Base-by-base conservation (phyloP, 2,888 invertebrate genomes). In the Agonum fuliginosum region DNA sequence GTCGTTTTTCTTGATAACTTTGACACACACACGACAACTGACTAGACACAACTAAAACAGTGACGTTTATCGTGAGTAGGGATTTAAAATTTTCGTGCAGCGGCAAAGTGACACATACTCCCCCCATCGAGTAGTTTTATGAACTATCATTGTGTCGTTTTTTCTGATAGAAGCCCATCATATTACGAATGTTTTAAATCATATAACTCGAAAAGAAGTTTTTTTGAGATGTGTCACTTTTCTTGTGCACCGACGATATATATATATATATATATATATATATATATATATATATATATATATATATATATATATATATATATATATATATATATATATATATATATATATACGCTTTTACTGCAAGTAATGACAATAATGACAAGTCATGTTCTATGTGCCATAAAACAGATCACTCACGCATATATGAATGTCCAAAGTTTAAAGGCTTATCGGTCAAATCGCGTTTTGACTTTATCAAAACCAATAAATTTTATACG, bases 181-280 rank as follows among this genome's bases (percentile, higher is more conserved):
- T n/a, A 37, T 67, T 67, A 41, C 5, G 22, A 20, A 37, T 20
- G 12, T 67, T 30, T 67, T 34, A 34, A 6, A 30, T 20, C 37
- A 41, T 34, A 12, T 34, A 67, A 67, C 67, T 67, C 67, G 17
- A 67, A 67, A 67, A 41, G n/a, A 37, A 14, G 12, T 34, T 37
- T 67, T 67, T 67, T 58, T 58, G 58, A 58, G 58, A 12, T 58
- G 58, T 58, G 58, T 58, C 30, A 58, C 24, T 24, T 30, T 58
- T 58, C 58, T 58, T 58, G 58, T 58, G 58, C 58, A 58, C 58
- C 58, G 12, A 58, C 58, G 58, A 58, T 58, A 30, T 58, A n/a
- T n/a, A n/a, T n/a, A n/a, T n/a, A n/a, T n/a, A n/a, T n/a, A n/a
- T n/a, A n/a, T n/a, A n/a, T n/a, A n/a, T n/a, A n/a, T n/a, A n/a